Percentiles rank a stretch among this genome's conserved stretches.
Evolutionary conservation across 2,113 vertebrate species (phyloP).

Genomic region (Chroicocephalus ridibundus): DNA sequence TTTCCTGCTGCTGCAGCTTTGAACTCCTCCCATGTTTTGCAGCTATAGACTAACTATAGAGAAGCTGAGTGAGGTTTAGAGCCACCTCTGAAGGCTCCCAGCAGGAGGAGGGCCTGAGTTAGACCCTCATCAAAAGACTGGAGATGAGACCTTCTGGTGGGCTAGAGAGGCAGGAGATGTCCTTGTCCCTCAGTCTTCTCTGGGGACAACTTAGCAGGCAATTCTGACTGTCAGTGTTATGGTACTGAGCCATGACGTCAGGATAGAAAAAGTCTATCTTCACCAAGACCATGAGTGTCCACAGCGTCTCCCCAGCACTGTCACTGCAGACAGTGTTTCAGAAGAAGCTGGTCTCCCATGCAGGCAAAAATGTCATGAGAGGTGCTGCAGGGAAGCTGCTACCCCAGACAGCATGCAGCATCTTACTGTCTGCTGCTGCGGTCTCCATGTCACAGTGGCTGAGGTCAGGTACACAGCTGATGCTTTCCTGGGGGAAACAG

Average conservation of each 20-base stretch:
- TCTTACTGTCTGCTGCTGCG: background rate
- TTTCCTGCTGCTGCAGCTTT: background rate
- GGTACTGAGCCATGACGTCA: background rate
- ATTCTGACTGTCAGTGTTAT: background rate
- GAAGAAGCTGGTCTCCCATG: background rate
- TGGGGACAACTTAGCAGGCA: background rate
- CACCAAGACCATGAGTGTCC: background rate
- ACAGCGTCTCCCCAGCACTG: background rate
- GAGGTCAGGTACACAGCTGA: background rate
- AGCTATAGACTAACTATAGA: background rate
- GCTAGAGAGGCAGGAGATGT: background rate
- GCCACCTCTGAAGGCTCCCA: background rate
- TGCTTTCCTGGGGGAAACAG: background rate
- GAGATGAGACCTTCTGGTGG: background rate
- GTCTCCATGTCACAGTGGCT: rapidly evolving
- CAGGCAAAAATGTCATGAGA: background rate
- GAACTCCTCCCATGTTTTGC: background rate
- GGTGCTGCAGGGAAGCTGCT: background rate
- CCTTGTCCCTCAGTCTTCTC: background rate
- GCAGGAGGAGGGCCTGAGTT: background rate
- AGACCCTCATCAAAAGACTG: background rate
- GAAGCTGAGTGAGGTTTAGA: background rate
- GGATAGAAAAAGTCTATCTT: background rate
- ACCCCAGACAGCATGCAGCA: background rate
- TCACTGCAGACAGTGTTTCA: background rate